A percentile compares a stretch with the other conserved stretches of the same genome.
phyloP scores from a whole-genome alignment of 2,888 invertebrate species.

The Torymus auratus region DNA sequence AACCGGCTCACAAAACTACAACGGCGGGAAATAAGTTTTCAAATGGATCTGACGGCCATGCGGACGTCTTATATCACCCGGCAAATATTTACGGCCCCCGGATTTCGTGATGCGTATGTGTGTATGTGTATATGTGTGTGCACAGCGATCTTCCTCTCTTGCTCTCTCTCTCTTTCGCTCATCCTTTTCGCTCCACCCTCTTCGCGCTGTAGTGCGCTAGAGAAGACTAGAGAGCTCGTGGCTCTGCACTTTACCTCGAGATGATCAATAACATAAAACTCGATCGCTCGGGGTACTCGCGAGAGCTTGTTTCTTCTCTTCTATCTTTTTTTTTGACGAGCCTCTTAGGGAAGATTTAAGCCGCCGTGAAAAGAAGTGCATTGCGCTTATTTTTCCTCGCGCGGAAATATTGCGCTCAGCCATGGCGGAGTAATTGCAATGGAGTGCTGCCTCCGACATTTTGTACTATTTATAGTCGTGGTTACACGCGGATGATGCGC shows the following conservation, averaged over 20 bases:
- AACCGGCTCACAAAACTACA: not conserved
- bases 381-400: slow-evolving; percentile 29
- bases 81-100: slow-evolving; percentile 36
- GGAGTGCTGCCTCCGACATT: not conserved
- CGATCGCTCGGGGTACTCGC: slow-evolving; percentile 19
- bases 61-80: slow-evolving; percentile 31
- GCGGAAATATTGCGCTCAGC: slow-evolving; percentile 11
- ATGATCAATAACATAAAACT: slow-evolving; percentile 52
- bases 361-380: slow-evolving; percentile 10
- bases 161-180: not conserved
- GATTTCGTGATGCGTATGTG: slow-evolving; percentile 3
- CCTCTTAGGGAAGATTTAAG: slow-evolving; percentile 48
- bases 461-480: too few species aligned
- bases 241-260: slow-evolving; percentile 26
- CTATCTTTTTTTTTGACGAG: slow-evolving; percentile 12
- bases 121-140: too few species aligned
- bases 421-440: slow-evolving; percentile 21
- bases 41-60: slow-evolving; percentile 22
- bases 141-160: too few species aligned
- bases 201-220: not conserved
- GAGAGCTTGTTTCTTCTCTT: slow-evolving; percentile 26
- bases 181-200: not conserved
- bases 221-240: slow-evolving; percentile 17
- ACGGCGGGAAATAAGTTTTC: slow-evolving; percentile 21
- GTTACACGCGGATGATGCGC: too few species aligned